Base-by-base conservation (phyloP, 2,797 vertebrate genomes). In the Acanthiza pusilla region DNA sequence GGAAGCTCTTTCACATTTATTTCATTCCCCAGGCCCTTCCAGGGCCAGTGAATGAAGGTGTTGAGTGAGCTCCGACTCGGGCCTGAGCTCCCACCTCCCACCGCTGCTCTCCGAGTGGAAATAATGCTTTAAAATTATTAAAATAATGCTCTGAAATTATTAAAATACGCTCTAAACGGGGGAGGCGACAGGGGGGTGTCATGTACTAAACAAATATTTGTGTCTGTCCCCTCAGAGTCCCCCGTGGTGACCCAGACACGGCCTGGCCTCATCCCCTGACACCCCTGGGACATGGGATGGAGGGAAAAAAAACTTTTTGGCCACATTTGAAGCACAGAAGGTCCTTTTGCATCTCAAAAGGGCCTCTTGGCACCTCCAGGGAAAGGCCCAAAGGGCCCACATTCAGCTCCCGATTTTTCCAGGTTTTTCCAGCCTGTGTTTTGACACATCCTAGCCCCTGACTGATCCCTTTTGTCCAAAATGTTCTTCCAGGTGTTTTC, bases 291-390 rank as follows among this genome's bases (percentile, higher is more conserved):
- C 13, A 20, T 22, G 38, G 16, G 8, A 3, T 21, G 38, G 16
- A 60, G 34, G 17, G 10, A n/a, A 43, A 11, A 50, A 32, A 29
- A 63, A 4, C 16, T 15, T 22, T 36, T 38, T 10, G 19, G 62
- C 54, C 73, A 19, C 0, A 21, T 48, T n/a, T 26, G 11, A 68
- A 23, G 75, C 9, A 16, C 67, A 82, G 89, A 85, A 79, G 67
- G 88, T 27, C 74, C 36, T 77, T 96, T 89, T 91, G 83, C 85
- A 90, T 88, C 90, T 89, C 93, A 91, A 71, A 90, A 88, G 54
- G 38, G 38, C 5, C 38, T 13, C 38, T 38, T 38, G 38, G 38
- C 93, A 88, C 79, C 76, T 83, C 45, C 27, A 43, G 45, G 78
- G 38, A 45, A 51, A 77, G 34, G 36, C 10, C 54, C 47, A 25